These are phyloP conservation scores for Macaria notata DNA, from an alignment of 2,888 invertebrate species.

Conservation along the genomic window DNA sequence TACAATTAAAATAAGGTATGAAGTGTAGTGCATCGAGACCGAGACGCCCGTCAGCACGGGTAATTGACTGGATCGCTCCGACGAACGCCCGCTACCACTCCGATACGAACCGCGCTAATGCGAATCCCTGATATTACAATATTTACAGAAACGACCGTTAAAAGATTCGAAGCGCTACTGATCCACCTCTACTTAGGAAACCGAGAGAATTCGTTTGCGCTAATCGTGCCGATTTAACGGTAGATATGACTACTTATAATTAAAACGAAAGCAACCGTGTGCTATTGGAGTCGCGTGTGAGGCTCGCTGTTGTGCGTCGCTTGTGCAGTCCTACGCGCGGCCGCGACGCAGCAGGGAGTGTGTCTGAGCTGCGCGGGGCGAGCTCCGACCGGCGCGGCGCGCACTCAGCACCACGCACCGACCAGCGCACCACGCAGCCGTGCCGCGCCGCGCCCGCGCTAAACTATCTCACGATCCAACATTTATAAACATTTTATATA, in stretches of 20 bases:
- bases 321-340: slow-evolving; percentile 43
- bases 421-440: neutral
- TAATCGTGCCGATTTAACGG: slow-evolving; percentile 68
- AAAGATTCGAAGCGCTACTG: slow-evolving; percentile 74
- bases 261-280: slow-evolving; percentile 76
- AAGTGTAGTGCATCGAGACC: slow-evolving; percentile 68
- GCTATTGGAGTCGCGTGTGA: slow-evolving; percentile 70
- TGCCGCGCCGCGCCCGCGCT: slow-evolving; percentile 40
- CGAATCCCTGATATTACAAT: slow-evolving; percentile 73
- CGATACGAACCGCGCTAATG: slow-evolving; percentile 67
- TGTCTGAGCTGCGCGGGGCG: too few species aligned
- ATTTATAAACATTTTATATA: slow-evolving; percentile 56
- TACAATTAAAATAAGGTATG: slow-evolving; percentile 77
- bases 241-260: slow-evolving; percentile 75
- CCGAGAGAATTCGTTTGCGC: slow-evolving; percentile 70
- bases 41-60: slow-evolving; percentile 61
- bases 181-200: slow-evolving; percentile 77
- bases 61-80: slow-evolving; percentile 77
- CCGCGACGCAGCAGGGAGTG: slow-evolving; percentile 10
- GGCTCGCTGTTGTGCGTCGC: slow-evolving; percentile 70
- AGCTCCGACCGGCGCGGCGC: too few species aligned
- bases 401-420: neutral
- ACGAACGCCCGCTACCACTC: slow-evolving; percentile 51
- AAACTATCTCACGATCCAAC: slow-evolving; percentile 59
- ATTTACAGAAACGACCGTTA: slow-evolving; percentile 70